A percentile compares a stretch with the other conserved stretches of the same genome.
Evolutionary conservation across 1,140 invertebrate genomes (phyloP).

Genomic region (Drosophila ogumai): DNA sequence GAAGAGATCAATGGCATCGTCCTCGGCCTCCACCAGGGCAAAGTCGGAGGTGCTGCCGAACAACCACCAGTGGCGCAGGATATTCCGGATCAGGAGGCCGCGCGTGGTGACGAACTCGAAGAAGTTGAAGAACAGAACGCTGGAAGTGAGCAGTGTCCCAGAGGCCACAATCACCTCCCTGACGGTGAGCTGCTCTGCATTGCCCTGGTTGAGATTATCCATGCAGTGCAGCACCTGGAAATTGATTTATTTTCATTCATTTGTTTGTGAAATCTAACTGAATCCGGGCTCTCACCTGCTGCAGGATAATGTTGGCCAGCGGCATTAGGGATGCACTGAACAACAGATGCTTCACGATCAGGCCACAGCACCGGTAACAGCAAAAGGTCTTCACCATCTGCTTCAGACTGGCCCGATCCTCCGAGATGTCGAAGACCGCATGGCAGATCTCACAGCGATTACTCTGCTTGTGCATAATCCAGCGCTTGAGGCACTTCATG

Average conservation of each 20-base stretch:
- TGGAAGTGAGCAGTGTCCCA: slow-evolving; percentile 73
- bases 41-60: slow-evolving; percentile 77
- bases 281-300: slow-evolving; percentile 65
- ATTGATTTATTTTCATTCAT: not conserved
- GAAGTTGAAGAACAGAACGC: slow-evolving; percentile 78
- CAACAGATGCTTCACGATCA: slow-evolving; percentile 71
- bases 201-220: slow-evolving; percentile 76
- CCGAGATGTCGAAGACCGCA: slow-evolving; percentile 52
- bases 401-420: slow-evolving; percentile 64
- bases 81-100: slow-evolving; percentile 71
- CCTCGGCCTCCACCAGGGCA: slow-evolving; percentile 69
- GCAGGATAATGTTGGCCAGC: slow-evolving; percentile 71
- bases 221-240: slow-evolving; percentile 76
- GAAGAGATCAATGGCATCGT: slow-evolving; percentile 73
- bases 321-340: slow-evolving; percentile 73
- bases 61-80: slow-evolving; percentile 81
- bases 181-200: slow-evolving; percentile 64
- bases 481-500: slow-evolving; percentile 74
- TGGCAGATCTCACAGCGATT: slow-evolving; percentile 79
- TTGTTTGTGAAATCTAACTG: not conserved
- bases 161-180: slow-evolving; percentile 77
- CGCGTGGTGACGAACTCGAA: slow-evolving; percentile 80
- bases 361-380: slow-evolving; percentile 65
- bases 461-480: slow-evolving; percentile 74
- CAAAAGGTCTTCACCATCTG: slow-evolving; percentile 74